Conservation (phyloP, 2,113 vertebrate genomes). For the Nannospalax galili region DNA sequence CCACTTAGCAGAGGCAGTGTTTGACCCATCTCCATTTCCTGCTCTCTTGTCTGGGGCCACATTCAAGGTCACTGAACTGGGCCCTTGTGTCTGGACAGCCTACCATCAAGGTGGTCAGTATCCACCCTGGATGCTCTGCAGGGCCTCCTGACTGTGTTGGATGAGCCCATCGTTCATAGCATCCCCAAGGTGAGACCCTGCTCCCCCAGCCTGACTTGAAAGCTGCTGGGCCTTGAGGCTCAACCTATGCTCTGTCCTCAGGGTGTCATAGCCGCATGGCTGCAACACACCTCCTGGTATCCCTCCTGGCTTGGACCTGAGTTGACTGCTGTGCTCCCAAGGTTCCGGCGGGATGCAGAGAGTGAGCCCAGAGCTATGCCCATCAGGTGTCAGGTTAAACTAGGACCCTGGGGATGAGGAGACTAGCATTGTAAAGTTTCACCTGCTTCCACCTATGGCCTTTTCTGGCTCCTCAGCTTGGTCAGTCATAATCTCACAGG, state of each 20-base stretch:
- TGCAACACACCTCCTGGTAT: neutral
- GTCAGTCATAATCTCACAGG: neutral
- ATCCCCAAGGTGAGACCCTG: constrained; percentile 75
- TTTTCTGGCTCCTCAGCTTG: neutral
- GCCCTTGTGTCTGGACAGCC: constrained; percentile 62
- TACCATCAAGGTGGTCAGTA: constrained; percentile 73
- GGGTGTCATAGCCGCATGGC: constrained; percentile 47
- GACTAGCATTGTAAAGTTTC: neutral
- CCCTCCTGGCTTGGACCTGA: constrained; percentile 50
- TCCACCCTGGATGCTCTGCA: constrained; percentile 74
- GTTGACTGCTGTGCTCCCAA: accelerated
- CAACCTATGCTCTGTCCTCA: constrained; percentile 63
- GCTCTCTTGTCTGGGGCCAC: neutral
- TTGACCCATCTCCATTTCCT: neutral
- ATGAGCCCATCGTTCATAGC: constrained; percentile 49
- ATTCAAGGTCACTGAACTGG: neutral
- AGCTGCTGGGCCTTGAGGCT: accelerated
- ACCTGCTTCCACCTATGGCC: neutral
- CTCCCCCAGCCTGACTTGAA: neutral
- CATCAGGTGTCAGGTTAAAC: accelerated
- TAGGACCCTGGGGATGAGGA: neutral
- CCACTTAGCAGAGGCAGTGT: too few species aligned
- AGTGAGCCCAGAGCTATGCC: neutral
- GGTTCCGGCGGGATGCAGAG: constrained; percentile 3
- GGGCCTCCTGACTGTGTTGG: constrained; percentile 60